Conservation (phyloP, 2,113 vertebrate genomes). For the Gallinago undulata region DNA sequence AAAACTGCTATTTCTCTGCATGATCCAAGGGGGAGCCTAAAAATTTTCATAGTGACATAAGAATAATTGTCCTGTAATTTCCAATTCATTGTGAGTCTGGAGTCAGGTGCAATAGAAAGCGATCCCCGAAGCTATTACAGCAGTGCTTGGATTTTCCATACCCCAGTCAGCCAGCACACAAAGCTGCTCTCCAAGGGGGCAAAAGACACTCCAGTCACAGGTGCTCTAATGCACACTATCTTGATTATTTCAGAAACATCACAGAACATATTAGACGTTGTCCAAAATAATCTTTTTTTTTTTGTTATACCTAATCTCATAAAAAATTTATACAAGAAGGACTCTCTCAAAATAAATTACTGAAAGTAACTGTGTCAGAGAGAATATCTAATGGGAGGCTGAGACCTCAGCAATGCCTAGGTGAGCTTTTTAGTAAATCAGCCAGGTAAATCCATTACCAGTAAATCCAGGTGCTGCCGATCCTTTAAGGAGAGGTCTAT, state of each 20-base stretch:
- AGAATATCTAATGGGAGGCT: slow-evolving; percentile 12
- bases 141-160: background rate
- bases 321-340: background rate
- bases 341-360: slow-evolving; percentile 32
- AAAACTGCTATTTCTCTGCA: background rate
- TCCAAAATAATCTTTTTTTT: background rate
- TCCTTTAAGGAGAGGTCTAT: slow-evolving; percentile 51
- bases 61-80: background rate
- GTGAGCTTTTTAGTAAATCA: slow-evolving; percentile 63
- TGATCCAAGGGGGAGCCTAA: background rate
- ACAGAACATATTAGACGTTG: background rate
- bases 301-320: background rate
- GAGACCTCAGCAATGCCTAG: slow-evolving; percentile 15
- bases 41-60: background rate
- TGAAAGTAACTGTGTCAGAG: slow-evolving; percentile 20
- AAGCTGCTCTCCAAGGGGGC: background rate
- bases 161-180: background rate
- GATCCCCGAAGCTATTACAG: background rate
- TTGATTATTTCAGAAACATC: background rate
- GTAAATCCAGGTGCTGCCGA: slow-evolving; percentile 10
- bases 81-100: background rate
- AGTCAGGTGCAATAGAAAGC: background rate
- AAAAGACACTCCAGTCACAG: background rate
- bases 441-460: background rate
- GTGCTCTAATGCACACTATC: background rate